Conservation (phyloP, 2,888 invertebrate genomes). For the Geotrupes spiniger region DNA sequence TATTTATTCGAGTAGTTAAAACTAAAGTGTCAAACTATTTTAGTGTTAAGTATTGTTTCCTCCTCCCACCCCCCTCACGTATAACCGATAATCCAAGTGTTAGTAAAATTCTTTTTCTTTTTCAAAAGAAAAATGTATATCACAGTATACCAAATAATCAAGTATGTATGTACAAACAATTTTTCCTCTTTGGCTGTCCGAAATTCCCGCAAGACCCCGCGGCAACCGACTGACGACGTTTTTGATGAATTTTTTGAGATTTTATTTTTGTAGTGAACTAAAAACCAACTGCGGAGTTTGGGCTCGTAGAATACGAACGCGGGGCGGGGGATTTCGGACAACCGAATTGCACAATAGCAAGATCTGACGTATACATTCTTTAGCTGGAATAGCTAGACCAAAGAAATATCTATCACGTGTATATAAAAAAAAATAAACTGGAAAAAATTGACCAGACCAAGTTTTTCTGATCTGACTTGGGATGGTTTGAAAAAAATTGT, state of each 20-base stretch:
- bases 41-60: conserved; percentile 23
- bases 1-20: conserved; percentile 20
- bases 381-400: conserved; percentile 46
- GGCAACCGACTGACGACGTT: conserved; percentile 28
- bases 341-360: conserved; percentile 17
- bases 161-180: conserved; percentile 38
- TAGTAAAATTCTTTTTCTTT: conserved; percentile 21
- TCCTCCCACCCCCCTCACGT: conserved; percentile 5
- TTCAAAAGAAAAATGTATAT: conserved; percentile 29
- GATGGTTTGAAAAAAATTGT: conserved; percentile 43
- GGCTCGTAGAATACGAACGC: conserved; percentile 12
- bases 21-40: conserved; percentile 30
- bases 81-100: conserved; percentile 24
- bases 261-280: conserved; percentile 39
- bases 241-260: conserved; percentile 34
- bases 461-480: conserved; percentile 3
- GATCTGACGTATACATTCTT: conserved; percentile 30
- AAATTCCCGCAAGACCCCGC: conserved; percentile 1
- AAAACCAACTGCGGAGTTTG: conserved; percentile 17
- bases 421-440: conserved; percentile 41
- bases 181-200: conserved; percentile 9
- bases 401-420: conserved; percentile 50
- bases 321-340: conserved; percentile 1
- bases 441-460: conserved; percentile 9
- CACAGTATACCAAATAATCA: conserved; percentile 40